phyloP scores from a whole-genome alignment of 2,113 vertebrate species.

The Plecotus auritus region DNA sequence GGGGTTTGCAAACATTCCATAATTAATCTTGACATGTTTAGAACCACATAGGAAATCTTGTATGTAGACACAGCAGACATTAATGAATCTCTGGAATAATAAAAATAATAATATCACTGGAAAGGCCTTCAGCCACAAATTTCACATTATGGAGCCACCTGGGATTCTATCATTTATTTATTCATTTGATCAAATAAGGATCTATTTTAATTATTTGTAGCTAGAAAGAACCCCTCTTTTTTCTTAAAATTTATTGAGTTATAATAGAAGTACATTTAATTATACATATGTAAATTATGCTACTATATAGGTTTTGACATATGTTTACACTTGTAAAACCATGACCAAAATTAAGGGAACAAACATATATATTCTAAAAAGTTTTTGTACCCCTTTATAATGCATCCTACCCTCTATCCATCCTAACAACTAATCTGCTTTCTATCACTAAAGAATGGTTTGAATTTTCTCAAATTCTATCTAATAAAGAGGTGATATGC shows the following conservation, averaged over 20 bases:
- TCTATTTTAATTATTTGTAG: background rate
- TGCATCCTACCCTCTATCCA: background rate
- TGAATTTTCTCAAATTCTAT: background rate
- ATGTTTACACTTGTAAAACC: background rate
- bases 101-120: background rate
- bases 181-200: background rate
- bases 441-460: background rate
- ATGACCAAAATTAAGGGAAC: background rate
- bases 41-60: background rate
- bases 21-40: background rate
- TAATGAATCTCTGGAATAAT: background rate
- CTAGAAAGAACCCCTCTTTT: background rate
- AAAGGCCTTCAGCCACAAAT: background rate
- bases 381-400: background rate
- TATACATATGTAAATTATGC: background rate
- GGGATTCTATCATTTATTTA: background rate
- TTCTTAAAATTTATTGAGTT: constrained; percentile 8
- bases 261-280: background rate
- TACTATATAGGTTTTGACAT: background rate
- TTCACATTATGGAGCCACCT: background rate
- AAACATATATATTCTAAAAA: background rate
- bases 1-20: background rate
- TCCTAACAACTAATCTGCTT: background rate
- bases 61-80: background rate
- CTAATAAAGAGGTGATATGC: too few species aligned